Percentiles rank a stretch among this genome's conserved stretches.
Evolutionary conservation across 2,113 vertebrate species (phyloP).

Genomic region (Myxocyprinus asiaticus): DNA sequence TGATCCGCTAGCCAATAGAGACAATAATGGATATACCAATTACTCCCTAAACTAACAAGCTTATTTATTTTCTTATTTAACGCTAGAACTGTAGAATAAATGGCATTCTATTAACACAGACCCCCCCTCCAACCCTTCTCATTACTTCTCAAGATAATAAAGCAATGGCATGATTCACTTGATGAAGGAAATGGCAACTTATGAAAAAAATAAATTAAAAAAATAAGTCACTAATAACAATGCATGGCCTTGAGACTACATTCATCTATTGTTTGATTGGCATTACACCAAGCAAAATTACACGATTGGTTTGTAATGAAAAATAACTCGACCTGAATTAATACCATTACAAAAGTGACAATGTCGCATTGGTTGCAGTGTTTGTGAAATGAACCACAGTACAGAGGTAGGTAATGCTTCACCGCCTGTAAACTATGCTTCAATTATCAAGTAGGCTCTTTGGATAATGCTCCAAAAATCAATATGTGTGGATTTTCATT

Average conservation of each 20-base stretch:
- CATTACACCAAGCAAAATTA: neutral
- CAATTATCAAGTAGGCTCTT: conserved; percentile 8
- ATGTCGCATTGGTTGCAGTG: neutral
- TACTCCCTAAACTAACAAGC: conserved; percentile 43
- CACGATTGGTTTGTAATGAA: conserved; percentile 17
- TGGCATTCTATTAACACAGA: conserved; percentile 19
- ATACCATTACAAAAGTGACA: conserved; percentile 7
- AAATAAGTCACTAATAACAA: neutral
- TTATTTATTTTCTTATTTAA: conserved; percentile 36
- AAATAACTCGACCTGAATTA: neutral
- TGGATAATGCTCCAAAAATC: conserved; percentile 17
- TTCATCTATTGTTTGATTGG: neutral
- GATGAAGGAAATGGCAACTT: conserved; percentile 6
- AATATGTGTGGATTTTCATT: conserved; percentile 22
- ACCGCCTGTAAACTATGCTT: conserved; percentile 10
- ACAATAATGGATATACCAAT: conserved; percentile 49
- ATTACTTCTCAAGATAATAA: conserved; percentile 38
- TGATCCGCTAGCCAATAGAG: conserved; percentile 38
- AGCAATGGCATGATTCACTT: conserved; percentile 30
- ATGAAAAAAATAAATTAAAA: neutral
- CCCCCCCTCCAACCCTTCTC: conserved; percentile 11
- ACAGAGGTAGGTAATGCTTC: neutral
- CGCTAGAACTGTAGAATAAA: conserved; percentile 10
- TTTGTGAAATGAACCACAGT: conserved; percentile 11
- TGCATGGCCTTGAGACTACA: neutral